Evolutionary conservation across 30 jellyfish, hydroid and myxozoan species (phyloP).

Genomic region (Chironex yamaguchii): DNA sequence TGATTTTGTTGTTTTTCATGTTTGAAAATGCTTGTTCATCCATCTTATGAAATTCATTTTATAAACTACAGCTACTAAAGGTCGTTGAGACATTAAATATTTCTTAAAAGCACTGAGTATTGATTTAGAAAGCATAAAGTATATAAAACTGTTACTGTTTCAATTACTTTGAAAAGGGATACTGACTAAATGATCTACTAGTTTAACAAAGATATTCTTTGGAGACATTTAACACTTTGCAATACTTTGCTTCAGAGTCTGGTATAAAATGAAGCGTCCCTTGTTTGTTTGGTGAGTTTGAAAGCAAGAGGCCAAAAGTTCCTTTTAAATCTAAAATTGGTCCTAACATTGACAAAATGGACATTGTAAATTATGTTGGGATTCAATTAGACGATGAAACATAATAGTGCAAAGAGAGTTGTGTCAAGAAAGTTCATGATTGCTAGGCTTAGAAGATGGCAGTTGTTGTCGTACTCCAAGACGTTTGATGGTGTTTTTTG

Average conservation of each 20-base stretch:
- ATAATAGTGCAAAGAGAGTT: too few species aligned
- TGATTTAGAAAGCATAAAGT: too few species aligned
- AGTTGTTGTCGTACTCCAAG: conserved; percentile 50
- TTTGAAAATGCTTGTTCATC: not conserved
- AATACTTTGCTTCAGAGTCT: not conserved
- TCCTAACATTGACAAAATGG: too few species aligned
- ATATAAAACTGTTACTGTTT: too few species aligned
- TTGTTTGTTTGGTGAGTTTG: not conserved
- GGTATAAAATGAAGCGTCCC: not conserved
- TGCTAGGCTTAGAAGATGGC: not conserved
- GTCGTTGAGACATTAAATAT: too few species aligned
- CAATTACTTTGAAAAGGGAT: too few species aligned
- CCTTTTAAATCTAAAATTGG: too few species aligned
- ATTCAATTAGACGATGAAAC: too few species aligned
- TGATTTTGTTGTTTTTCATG: too few species aligned
- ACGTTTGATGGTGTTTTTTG: conserved; percentile 53
- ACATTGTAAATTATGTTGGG: too few species aligned
- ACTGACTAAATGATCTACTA: not conserved
- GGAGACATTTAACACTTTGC: not conserved
- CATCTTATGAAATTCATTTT: not conserved
- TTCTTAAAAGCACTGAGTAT: too few species aligned
- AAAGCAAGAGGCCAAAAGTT: too few species aligned
- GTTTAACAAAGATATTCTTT: not conserved
- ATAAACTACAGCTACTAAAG: not conserved
- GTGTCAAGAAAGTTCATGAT: conserved; percentile 2